These are phyloP conservation scores for Lepus townsendii DNA, from an alignment of 2,797 vertebrate species.

Conservation along the genomic window DNA sequence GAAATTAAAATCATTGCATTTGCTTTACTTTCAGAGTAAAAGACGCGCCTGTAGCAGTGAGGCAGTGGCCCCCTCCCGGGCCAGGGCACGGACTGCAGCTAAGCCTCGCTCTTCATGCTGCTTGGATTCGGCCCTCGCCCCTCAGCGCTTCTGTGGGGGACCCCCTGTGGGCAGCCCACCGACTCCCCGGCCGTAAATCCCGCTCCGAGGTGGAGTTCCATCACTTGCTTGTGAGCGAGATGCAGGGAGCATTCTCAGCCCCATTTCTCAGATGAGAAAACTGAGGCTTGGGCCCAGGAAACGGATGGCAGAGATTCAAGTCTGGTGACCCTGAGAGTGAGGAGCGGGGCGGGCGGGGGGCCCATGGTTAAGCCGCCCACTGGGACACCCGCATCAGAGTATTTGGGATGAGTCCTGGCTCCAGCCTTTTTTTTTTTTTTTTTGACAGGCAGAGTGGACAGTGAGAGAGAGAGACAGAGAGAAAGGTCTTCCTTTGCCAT, in stretches of 20 bases:
- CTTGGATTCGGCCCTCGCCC: neutral
- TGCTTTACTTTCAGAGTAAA: conserved; percentile 10
- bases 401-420: no score
- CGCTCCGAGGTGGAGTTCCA: neutral
- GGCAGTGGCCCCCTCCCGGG: neutral
- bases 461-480: no score
- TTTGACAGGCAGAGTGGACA: no score
- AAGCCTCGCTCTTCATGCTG: neutral
- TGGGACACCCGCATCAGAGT: no score
- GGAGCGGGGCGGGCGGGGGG: no score
- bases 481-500: no score
- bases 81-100: neutral
- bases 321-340: no score
- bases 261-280: neutral
- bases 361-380: no score
- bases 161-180: neutral
- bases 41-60: neutral
- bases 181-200: neutral
- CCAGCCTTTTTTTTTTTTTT: no score
- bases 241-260: rapidly evolving
- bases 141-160: neutral
- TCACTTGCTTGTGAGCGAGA: neutral
- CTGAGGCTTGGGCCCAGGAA: neutral
- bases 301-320: rapidly evolving
- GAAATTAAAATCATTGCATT: neutral